Conservation (phyloP, 2,797 vertebrate genomes). For the Ispidina picta region DNA sequence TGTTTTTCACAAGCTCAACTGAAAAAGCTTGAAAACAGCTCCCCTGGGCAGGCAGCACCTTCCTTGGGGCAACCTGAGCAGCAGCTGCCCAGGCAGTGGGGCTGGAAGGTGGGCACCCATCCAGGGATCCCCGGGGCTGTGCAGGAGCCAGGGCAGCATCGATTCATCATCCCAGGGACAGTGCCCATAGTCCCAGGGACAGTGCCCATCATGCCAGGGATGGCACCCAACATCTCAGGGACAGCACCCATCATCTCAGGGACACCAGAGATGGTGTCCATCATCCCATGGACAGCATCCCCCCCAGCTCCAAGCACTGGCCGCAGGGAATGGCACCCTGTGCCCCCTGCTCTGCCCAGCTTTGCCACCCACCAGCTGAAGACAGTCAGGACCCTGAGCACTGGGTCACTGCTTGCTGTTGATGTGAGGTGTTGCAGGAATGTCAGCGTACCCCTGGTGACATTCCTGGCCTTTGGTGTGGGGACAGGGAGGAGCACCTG, state of each 20-base stretch:
- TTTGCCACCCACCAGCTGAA: neutral
- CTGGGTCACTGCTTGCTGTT: neutral
- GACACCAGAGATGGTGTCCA: neutral
- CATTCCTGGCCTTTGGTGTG: neutral
- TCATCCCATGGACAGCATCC: neutral
- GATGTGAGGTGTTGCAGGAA: neutral
- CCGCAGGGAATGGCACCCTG: neutral
- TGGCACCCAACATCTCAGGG: neutral
- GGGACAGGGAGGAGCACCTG: neutral
- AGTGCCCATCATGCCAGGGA: neutral
- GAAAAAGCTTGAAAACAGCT: neutral
- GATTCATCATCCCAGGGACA: neutral
- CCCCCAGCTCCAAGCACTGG: neutral
- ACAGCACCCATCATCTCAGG: neutral
- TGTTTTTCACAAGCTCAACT: neutral
- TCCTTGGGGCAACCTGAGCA: neutral
- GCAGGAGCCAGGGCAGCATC: neutral
- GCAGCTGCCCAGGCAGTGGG: neutral
- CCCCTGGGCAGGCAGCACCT: neutral
- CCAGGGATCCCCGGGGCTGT: neutral
- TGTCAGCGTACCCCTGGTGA: rapidly evolving
- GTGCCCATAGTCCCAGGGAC: neutral
- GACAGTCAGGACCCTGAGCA: neutral
- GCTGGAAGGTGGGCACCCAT: neutral
- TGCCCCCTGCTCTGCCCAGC: neutral